Evolutionary conservation across 1,140 invertebrate species (phyloP).

Genomic region (Zaprionus nigranus): DNA sequence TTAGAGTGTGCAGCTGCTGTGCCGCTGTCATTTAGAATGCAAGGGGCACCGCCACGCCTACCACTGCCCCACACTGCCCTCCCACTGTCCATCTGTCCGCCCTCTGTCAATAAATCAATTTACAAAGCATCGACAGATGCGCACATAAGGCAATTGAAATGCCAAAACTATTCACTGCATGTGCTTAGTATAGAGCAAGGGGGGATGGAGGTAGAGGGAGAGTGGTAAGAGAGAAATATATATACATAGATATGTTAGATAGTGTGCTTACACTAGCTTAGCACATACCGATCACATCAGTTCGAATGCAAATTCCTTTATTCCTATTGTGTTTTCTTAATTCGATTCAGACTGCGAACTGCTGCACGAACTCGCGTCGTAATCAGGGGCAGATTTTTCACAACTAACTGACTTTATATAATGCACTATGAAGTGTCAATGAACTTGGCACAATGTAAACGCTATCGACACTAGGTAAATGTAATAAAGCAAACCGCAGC

Average conservation of each 20-base stretch:
- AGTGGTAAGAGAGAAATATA: neutral
- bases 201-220: too few relatives aligned
- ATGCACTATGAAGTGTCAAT: slow-evolving; percentile 17
- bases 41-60: neutral
- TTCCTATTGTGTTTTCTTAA: neutral
- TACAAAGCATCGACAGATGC: slow-evolving; percentile 67
- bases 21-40: slow-evolving; percentile 66
- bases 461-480: slow-evolving; percentile 12
- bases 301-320: slow-evolving; percentile 14
- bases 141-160: slow-evolving; percentile 63
- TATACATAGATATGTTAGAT: slow-evolving; percentile 16
- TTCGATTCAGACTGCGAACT: slow-evolving; percentile 34
- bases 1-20: slow-evolving; percentile 56
- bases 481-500: slow-evolving; percentile 15
- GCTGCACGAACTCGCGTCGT: neutral
- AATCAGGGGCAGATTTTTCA: slow-evolving; percentile 4
- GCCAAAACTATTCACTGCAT: slow-evolving; percentile 61
- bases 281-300: slow-evolving; percentile 47
- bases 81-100: neutral
- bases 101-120: slow-evolving; percentile 60
- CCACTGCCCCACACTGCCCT: neutral
- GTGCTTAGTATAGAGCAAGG: slow-evolving; percentile 5
- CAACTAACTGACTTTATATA: slow-evolving; percentile 2
- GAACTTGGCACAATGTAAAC: slow-evolving; percentile 38
- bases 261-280: neutral